Evolutionary conservation across 2,888 invertebrate species (phyloP), one percentile per base, ranked within the genome.

Genomic region (Crematogaster levior): DNA sequence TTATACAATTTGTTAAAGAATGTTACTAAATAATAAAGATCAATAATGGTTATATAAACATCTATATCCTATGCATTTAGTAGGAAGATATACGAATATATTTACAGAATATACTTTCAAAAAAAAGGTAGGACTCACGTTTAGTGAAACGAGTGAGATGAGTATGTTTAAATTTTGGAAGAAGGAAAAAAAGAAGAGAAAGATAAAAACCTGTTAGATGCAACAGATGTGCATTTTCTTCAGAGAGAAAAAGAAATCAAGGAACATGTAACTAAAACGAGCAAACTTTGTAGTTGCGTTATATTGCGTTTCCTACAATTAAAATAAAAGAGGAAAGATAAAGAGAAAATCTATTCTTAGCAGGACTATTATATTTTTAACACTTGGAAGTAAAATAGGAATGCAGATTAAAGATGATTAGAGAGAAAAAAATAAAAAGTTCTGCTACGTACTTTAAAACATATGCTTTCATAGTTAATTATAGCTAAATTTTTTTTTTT

Each of bases 1-100:
- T 84, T 85, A 82, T 85, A 82, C 72, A 68, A 85, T 90, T 84
- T 90, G 88, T 90, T 90, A 90, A 85, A 74, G 80, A 90, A 90
- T 90, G 88, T 91, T 90, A 88, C 81, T 87, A 82, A 83, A 88
- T 88, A 91, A 90, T 89, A 90, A 90, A 90, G 85, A 87, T 88
- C 82, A 83, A 86, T 85, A 86, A 84, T 85, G 83, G 88, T 89
- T 89, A 86, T 85, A 88, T 89, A 82, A 75, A 82, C 77, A 21
- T 56, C 1, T 27, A 12, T 15, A 12, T 65, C 27, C 18, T 0
- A 65, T 18, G 18, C 12, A 18, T 3, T 18, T 40, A 24, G 7
- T 12, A 37, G 6, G 12, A 37, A 6, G 2, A 53, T 10, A 43
- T 43, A 24, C 0, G 15, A 63, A 63, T 40, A 7, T 40, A 63